Evolutionary conservation across 2,888 invertebrate species (phyloP).

Genomic region (Nemapogon koenigi): DNA sequence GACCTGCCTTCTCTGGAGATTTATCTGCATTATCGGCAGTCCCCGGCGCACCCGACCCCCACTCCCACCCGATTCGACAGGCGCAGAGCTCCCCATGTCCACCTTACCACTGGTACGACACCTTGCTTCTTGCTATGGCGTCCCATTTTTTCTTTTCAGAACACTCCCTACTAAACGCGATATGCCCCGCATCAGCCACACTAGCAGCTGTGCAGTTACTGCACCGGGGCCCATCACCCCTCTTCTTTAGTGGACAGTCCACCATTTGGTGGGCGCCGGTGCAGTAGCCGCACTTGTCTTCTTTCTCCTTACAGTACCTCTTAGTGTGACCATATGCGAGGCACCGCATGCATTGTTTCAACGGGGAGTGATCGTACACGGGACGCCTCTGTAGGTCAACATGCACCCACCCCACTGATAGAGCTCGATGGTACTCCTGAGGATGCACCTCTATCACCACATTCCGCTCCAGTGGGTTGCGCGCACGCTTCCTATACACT

Average conservation of each 20-base stretch:
- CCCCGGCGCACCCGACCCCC: too few species aligned
- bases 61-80: background rate
- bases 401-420: too few species aligned
- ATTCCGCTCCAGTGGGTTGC: conserved; percentile 8
- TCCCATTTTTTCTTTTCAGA: conserved; percentile 13
- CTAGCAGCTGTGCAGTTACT: conserved; percentile 13
- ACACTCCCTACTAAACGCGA: conserved; percentile 13
- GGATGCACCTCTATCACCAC: conserved; percentile 4
- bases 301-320: conserved; percentile 4
- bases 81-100: background rate
- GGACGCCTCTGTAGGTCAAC: conserved; percentile 2
- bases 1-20: too few species aligned
- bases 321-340: conserved; percentile 11
- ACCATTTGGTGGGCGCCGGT: conserved; percentile 9
- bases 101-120: conserved; percentile 16
- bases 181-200: conserved; percentile 6
- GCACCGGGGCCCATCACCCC: conserved; percentile 6
- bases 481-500: background rate
- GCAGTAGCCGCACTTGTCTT: conserved; percentile 12
- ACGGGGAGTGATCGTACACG: conserved; percentile 9
- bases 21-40: too few species aligned
- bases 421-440: too few species aligned
- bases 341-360: conserved; percentile 12
- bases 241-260: conserved; percentile 4
- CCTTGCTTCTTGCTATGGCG: conserved; percentile 9